Evolutionary conservation across 64 coral and sea anemone genomes (phyloP).

Genomic region (Pachyseris speciosa): DNA sequence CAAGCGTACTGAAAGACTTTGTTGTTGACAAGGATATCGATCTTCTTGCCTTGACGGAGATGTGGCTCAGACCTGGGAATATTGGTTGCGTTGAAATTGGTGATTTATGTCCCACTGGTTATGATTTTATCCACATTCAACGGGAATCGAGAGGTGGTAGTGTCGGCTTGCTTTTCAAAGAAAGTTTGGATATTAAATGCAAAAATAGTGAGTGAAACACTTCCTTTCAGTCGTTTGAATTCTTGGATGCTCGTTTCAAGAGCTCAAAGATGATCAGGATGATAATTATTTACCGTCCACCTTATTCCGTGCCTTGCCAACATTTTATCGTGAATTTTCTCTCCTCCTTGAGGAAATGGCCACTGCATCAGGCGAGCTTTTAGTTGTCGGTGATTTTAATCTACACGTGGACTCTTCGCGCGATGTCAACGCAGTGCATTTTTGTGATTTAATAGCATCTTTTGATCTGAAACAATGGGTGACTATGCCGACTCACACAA

Average conservation of each 20-base stretch:
- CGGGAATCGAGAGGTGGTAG: conserved; percentile 2
- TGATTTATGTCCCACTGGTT: conserved; percentile 32
- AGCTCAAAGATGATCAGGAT: too few species aligned
- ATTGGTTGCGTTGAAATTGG: not conserved
- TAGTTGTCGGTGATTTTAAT: too few species aligned
- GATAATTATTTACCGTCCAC: not conserved
- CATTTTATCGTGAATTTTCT: not conserved
- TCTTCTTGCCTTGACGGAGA: conserved; percentile 13
- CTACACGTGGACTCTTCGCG: too few species aligned
- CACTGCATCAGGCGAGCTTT: not conserved
- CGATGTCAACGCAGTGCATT: too few species aligned
- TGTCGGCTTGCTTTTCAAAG: not conserved
- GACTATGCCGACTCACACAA: too few species aligned
- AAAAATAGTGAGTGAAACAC: not conserved
- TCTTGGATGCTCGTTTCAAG: not conserved
- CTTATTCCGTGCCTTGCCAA: not conserved
- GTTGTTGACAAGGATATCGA: conserved; percentile 25
- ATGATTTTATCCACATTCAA: conserved; percentile 28
- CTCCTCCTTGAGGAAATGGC: not conserved
- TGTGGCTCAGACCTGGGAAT: not conserved
- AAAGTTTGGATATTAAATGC: not conserved
- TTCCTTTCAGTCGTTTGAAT: not conserved
- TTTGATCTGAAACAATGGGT: too few species aligned
- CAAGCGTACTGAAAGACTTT: too few species aligned
- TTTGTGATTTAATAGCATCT: too few species aligned